Percentiles rank a stretch among this genome's conserved stretches.
Evolutionary conservation across 2,888 invertebrate species (phyloP).

Genomic region (Hofmannophila pseudospretella): DNA sequence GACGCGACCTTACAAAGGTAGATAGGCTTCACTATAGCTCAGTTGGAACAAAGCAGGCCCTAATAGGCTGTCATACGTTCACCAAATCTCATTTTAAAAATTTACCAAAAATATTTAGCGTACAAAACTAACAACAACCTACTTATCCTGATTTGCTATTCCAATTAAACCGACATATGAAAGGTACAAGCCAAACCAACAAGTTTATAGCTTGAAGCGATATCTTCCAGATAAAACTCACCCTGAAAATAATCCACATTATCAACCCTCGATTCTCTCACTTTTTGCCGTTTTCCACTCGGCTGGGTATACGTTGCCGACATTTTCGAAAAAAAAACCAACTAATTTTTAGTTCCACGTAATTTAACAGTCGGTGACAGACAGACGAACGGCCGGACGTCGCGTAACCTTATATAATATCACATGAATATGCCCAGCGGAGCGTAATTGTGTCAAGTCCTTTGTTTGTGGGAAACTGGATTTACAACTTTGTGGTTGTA

Average conservation of each 20-base stretch:
- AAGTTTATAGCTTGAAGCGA: too few relatives aligned
- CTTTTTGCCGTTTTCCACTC: conserved; percentile 54
- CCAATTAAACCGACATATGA: too few relatives aligned
- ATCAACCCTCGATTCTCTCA: conserved; percentile 44
- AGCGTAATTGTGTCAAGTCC: conserved; percentile 28
- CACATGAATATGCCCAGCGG: conserved; percentile 44
- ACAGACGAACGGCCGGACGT: conserved; percentile 11
- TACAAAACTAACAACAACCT: too few relatives aligned
- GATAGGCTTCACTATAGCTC: too few relatives aligned
- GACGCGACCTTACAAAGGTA: too few relatives aligned
- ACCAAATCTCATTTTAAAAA: too few relatives aligned
- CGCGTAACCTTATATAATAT: conserved; percentile 47
- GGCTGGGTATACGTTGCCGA: conserved; percentile 44
- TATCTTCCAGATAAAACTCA: conserved; percentile 17
- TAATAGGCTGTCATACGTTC: too few relatives aligned
- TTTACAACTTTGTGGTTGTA: conserved; percentile 6
- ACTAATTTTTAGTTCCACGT: background rate
- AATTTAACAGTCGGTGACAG: conserved; percentile 2
- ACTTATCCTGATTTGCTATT: too few relatives aligned
- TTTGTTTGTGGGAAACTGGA: conserved; percentile 34
- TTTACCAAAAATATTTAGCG: too few relatives aligned
- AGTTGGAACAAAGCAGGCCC: too few relatives aligned
- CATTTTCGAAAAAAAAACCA: conserved; percentile 3
- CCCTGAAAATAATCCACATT: conserved; percentile 62
- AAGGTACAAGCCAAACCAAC: too few relatives aligned